Evolutionary conservation across 2,797 vertebrate species (phyloP), one percentile per base, ranked within the genome.

Genomic region (Manis javanica): DNA sequence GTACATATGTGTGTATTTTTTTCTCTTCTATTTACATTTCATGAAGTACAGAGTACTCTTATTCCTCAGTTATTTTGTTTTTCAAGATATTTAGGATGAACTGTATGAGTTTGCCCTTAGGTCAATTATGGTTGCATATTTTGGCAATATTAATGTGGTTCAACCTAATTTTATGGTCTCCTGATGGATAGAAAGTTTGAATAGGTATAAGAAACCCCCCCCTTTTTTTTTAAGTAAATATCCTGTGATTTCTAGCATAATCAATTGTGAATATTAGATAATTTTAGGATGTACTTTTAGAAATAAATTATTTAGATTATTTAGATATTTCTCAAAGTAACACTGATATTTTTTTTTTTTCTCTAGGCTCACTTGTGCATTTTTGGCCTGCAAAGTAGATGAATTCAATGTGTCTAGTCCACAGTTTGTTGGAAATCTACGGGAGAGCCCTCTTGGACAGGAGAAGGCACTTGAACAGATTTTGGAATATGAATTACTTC

Each of bases 341-440:
- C 87, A 10, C 49, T 39, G 81, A 34, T 64, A 3, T 18, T 72
- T 9, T 96, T 72, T 90, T 90, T 92, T 74, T 63, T 95, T 19
- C 87, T 94, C 19, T 95, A 99, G 99, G 99, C 97, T 99, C 57
- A 99, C 99, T 0, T 99, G 99, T 97, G 98, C 98, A 0, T 99
- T 99, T 98, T 98, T 99, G 96, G 99, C 99, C 57, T 99, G 99
- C 97, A 99, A 99, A 98, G 99, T 99, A 96, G 99, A 99, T 69
- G 99, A 99, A 98, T 99, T 99, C 98, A 99, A 99, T n/a, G 99
- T 99, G 14, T 99, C 99, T 96, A 99, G 99, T 97, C 98, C 98
- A 72, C 99, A 99, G 96, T 99, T 99, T 97, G 99, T 99, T 94
- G 99, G 99, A 82, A 99, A 99, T 96, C 99, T 99, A 37, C 97